A percentile compares a stretch with the other conserved stretches of the same genome.
These are phyloP conservation scores for Genyomyrus donnyi DNA, from an alignment of 2,113 vertebrate species.

Conservation along the genomic window DNA sequence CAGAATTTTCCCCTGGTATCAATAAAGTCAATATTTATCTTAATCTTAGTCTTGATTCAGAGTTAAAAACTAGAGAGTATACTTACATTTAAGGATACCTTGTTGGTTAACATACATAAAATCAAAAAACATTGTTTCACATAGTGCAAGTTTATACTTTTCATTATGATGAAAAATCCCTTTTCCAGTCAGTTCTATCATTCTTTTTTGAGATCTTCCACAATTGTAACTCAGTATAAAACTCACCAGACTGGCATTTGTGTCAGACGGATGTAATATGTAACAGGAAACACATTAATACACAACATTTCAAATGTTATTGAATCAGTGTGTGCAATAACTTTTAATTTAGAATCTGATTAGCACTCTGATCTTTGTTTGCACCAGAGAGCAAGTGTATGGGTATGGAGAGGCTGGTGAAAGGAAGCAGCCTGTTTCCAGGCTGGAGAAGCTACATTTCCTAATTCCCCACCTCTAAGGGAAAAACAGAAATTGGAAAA, in stretches of 20 bases:
- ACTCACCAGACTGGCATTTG: not conserved
- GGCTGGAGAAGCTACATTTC: not conserved
- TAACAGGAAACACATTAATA: not conserved
- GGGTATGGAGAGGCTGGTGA: not conserved
- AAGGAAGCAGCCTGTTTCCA: not conserved
- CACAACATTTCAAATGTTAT: slow-evolving; percentile 9
- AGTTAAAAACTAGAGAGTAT: not conserved
- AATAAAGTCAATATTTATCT: not conserved
- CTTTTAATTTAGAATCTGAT: slow-evolving; percentile 16
- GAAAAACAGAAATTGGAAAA: not conserved
- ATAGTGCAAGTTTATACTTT: not conserved
- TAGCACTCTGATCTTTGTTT: not conserved
- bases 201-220: not conserved
- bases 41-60: not conserved
- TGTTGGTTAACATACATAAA: not conserved
- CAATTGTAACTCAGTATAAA: not conserved
- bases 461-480: not conserved
- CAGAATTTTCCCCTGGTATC: not conserved
- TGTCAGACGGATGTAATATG: not conserved
- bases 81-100: not conserved
- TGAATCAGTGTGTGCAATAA: slow-evolving; percentile 4
- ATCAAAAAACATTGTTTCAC: not conserved
- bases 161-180: not conserved
- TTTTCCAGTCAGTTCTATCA: not conserved
- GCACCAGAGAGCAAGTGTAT: not conserved